A percentile compares a stretch with the other conserved stretches of the same genome.
Conservation (phyloP, 2,888 invertebrate genomes). For the Ischnura elegans region DNA sequence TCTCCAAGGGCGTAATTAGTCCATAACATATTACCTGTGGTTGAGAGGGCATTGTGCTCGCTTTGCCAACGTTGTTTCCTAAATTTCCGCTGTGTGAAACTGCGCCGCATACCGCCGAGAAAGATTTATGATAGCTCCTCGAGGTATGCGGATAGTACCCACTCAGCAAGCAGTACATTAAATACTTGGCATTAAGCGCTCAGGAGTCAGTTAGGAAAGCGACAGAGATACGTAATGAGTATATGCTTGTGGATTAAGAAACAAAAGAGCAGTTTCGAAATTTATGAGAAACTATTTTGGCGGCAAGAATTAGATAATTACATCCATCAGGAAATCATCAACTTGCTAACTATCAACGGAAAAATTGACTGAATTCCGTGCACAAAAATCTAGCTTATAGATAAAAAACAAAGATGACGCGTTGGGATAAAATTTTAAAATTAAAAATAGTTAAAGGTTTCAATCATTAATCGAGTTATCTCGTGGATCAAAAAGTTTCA, state of each 20-base stretch:
- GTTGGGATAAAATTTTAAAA: too few species aligned
- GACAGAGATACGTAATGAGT: neutral
- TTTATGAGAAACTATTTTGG: too few species aligned
- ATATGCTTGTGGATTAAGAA: neutral
- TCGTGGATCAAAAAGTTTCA: too few species aligned
- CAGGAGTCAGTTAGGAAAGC: neutral
- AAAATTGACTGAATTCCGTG: too few species aligned
- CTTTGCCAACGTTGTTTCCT: constrained; percentile 10
- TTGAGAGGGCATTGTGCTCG: neutral
- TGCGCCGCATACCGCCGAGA: neutral
- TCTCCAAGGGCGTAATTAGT: neutral
- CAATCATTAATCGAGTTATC: too few species aligned
- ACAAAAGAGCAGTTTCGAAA: neutral
- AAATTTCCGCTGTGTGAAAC: neutral
- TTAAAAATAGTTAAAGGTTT: too few species aligned
- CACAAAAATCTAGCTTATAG: too few species aligned
- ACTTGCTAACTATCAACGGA: too few species aligned
- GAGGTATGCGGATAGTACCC: neutral
- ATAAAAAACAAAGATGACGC: too few species aligned
- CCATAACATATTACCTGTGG: neutral
- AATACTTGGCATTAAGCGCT: neutral
- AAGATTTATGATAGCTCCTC: neutral
- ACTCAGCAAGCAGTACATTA: neutral
- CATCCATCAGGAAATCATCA: too few species aligned
- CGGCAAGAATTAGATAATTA: too few species aligned